Evolutionary conservation across 2,113 vertebrate genomes (phyloP), one percentile per base, ranked within the genome.

Genomic region (Pagrus major): DNA sequence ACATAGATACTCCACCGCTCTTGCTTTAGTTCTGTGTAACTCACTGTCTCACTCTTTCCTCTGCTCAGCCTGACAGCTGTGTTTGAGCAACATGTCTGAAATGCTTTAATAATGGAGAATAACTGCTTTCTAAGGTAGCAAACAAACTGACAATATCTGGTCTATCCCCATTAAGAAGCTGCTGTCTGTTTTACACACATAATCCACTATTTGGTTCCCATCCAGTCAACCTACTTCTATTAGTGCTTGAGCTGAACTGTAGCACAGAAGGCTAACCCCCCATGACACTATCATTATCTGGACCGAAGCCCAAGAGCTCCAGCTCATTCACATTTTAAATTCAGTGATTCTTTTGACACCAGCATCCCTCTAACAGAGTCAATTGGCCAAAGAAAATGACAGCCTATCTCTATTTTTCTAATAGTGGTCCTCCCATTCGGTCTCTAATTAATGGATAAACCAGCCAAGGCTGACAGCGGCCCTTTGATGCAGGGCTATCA

Each of bases 391-490:
- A 64, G 37, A 75, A 78, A 78, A 76, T 65, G 31, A 76, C 55
- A 71, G 66, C 29, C 18, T 41, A 54, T 82, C 58, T 78, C 56
- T 25, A 46, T 70, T 71, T 84, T 70, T 66, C 14, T 61, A 74
- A 44, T 74, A 61, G 58, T 27, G 31, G 23, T 39, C 42, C 49
- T 78, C 67, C 80, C 68, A 75, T 71, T 83, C 33, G 12, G 27
- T 12, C 54, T 61, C 51, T 86, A 89, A 90, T 89, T 80, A 87
- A 80, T 80, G 35, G 55, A 64, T 74, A 61, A 87, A 81, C 42
- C 33, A 46, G 84, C 74, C 15, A 46, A 44, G 79, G 77, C 76
- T 74, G 78, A 85, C 70, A 78, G 81, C 58, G 44, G 47, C 29
- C 15, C 59, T 81, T 88, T 80, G 76, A 84, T 78, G 69, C 67